Evolutionary conservation across 2,113 vertebrate genomes (phyloP).

Genomic region (Aptenodytes forsteri): DNA sequence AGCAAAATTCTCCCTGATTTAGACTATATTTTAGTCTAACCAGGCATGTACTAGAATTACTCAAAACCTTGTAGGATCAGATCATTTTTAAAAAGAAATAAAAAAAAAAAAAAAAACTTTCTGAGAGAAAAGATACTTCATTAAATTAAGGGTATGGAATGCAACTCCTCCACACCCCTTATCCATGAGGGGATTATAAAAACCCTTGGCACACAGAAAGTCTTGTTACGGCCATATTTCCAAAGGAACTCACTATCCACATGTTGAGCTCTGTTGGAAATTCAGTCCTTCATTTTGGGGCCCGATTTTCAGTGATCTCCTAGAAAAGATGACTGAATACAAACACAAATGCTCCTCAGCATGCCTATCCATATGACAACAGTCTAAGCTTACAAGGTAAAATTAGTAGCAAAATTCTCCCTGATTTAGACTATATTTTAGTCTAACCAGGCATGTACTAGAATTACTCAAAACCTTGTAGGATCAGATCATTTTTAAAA

Average conservation of each 20-base stretch:
- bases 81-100: background rate
- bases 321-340: background rate
- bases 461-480: background rate
- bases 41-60: background rate
- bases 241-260: background rate
- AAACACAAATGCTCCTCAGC: background rate
- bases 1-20: background rate
- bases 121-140: background rate
- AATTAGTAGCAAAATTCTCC: background rate
- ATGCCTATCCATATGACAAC: accelerated
- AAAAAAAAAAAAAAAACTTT: background rate
- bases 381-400: background rate
- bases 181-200: background rate
- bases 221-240: background rate
- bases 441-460: background rate
- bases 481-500: background rate
- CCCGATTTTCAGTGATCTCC: background rate
- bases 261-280: background rate
- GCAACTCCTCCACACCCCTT: background rate
- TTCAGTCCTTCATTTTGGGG: background rate
- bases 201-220: background rate
- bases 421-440: background rate
- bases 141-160: background rate
- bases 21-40: background rate
- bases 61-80: background rate